phyloP scores from a whole-genome alignment of 2,797 vertebrate genomes.

The Enteromius thamalakanensis region DNA sequence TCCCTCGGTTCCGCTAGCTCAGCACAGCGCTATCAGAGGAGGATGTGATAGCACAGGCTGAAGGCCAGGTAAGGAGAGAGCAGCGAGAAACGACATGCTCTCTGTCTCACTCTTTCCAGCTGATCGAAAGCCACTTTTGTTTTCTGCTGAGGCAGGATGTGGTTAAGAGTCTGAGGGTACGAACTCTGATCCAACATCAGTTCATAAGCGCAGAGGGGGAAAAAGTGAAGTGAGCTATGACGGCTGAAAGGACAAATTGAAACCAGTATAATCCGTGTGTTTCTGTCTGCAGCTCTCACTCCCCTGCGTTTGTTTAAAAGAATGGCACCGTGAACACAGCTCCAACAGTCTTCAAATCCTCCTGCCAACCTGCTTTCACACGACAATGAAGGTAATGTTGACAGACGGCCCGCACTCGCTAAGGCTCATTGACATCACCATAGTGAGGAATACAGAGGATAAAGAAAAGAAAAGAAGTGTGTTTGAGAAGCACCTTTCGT shows the following conservation, averaged over 20 bases:
- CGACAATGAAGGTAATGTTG: constrained; percentile 63
- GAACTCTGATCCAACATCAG: constrained; percentile 45
- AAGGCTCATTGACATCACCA: constrained; percentile 62
- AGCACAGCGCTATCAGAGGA: constrained; percentile 47
- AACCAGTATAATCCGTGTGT: constrained; percentile 39
- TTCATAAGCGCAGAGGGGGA: constrained; percentile 15
- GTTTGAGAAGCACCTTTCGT: constrained; percentile 36
- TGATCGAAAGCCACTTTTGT: constrained; percentile 27
- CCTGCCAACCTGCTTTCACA: constrained; percentile 53
- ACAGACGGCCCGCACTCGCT: constrained; percentile 66
- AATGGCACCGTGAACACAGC: constrained; percentile 7
- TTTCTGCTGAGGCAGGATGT: constrained; percentile 22
- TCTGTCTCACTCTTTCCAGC: neutral
- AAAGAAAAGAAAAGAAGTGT: constrained; percentile 39
- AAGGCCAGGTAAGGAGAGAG: constrained; percentile 32
- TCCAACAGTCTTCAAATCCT: constrained; percentile 43
- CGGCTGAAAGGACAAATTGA: constrained; percentile 7
- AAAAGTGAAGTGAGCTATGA: constrained; percentile 21
- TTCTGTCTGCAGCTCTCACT: constrained; percentile 35
- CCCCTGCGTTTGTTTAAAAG: constrained; percentile 33
- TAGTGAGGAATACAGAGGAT: constrained; percentile 46
- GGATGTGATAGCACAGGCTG: constrained; percentile 50
- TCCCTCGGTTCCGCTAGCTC: constrained; percentile 33
- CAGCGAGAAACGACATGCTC: constrained; percentile 18
- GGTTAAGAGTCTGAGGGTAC: constrained; percentile 19